A percentile compares a stretch with the other conserved stretches of the same genome.
phyloP scores from a whole-genome alignment of 2,888 invertebrate genomes.

The Drosophila silvestris region DNA sequence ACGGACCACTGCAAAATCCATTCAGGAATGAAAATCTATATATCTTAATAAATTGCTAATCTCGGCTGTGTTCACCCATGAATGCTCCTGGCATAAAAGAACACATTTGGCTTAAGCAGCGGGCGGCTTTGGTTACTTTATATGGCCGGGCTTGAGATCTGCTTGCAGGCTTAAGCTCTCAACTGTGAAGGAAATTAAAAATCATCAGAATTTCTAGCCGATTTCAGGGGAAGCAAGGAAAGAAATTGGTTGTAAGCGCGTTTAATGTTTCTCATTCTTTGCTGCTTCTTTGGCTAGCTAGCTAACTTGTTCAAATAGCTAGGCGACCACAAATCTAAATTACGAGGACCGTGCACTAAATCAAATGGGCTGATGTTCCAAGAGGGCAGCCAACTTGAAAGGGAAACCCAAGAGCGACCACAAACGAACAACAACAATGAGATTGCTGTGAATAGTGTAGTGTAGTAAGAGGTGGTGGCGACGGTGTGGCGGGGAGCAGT shows the following conservation, averaged over 20 bases:
- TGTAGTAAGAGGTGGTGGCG: background rate
- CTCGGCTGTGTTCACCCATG: slow-evolving; percentile 10
- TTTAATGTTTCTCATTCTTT: slow-evolving; percentile 26
- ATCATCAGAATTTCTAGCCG: slow-evolving; percentile 24
- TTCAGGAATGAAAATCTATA: background rate
- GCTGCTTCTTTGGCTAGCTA: background rate
- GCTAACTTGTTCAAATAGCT: slow-evolving; percentile 31
- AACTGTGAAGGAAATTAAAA: slow-evolving; percentile 65
- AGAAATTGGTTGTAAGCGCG: slow-evolving; percentile 14
- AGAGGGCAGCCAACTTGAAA: slow-evolving; percentile 50
- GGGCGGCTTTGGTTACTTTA: slow-evolving; percentile 18
- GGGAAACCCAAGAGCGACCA: slow-evolving; percentile 71
- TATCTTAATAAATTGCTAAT: background rate
- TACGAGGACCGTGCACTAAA: slow-evolving; percentile 71
- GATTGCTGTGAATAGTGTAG: slow-evolving; percentile 10
- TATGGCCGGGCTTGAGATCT: slow-evolving; percentile 28
- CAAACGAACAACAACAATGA: slow-evolving; percentile 46
- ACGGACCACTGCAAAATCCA: background rate
- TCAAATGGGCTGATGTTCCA: slow-evolving; percentile 60
- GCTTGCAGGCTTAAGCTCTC: slow-evolving; percentile 12
- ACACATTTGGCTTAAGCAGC: slow-evolving; percentile 28
- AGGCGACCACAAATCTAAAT: slow-evolving; percentile 75
- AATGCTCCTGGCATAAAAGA: background rate
- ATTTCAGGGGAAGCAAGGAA: background rate
- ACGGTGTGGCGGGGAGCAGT: background rate